Conservation (phyloP, 2,888 invertebrate species). For the Pollenia griseotomentosa region DNA sequence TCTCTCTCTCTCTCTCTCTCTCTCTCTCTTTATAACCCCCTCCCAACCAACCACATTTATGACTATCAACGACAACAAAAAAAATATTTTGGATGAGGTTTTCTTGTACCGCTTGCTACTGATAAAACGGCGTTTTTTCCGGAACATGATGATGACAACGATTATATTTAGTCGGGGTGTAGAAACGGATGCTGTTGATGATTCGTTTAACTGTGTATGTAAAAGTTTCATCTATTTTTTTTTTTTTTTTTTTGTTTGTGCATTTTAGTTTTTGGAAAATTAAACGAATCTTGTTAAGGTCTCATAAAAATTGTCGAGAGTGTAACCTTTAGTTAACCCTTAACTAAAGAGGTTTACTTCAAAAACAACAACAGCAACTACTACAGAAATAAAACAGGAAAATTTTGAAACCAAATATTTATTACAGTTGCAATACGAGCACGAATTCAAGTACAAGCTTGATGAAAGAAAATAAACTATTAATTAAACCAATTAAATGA, state of each 20-base stretch:
- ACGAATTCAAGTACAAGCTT: not conserved
- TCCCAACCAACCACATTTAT: conserved; percentile 46
- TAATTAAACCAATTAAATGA: conserved; percentile 56
- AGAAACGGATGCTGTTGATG: conserved; percentile 69
- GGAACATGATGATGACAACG: conserved; percentile 46
- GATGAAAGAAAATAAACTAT: conserved; percentile 41
- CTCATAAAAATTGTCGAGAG: conserved; percentile 54
- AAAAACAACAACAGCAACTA: conserved; percentile 9
- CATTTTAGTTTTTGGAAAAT: conserved; percentile 41
- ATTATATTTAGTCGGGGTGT: conserved; percentile 50
- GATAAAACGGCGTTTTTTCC: conserved; percentile 30
- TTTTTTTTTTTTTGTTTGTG: conserved; percentile 3
- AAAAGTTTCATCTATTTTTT: conserved; percentile 28
- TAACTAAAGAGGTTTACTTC: conserved; percentile 57
- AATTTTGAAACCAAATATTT: conserved; percentile 39
- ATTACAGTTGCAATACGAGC: conserved; percentile 9
- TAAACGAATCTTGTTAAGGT: conserved; percentile 66
- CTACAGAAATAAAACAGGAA: not conserved
- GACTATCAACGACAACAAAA: conserved; percentile 30
- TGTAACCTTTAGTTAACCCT: conserved; percentile 64
- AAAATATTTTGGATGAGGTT: conserved; percentile 48
- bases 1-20: not conserved
- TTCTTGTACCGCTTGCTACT: not conserved
- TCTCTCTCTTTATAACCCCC: no score
- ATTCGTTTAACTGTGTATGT: conserved; percentile 66